Evolutionary conservation across 1,140 invertebrate species (phyloP).

Genomic region (Nautilus pompilius): DNA sequence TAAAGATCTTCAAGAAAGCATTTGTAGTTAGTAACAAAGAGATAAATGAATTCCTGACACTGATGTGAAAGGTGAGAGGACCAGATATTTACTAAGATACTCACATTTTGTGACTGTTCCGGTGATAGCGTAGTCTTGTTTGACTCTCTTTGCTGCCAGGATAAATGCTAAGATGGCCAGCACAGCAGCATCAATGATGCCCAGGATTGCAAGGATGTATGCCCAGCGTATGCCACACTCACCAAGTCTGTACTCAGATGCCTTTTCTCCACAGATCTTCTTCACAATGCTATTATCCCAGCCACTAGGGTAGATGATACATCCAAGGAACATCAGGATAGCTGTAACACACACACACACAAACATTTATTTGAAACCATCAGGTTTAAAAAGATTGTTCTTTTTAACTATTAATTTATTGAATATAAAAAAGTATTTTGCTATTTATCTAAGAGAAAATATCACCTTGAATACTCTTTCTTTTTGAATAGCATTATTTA

Average conservation of each 20-base stretch:
- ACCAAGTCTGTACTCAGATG: constrained; percentile 73
- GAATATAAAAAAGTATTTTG: no score
- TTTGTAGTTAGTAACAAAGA: neutral
- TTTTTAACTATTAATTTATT: no score
- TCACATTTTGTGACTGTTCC: constrained; percentile 47
- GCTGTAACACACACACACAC: constrained; percentile 33
- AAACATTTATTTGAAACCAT: no score
- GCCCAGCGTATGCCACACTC: constrained; percentile 92
- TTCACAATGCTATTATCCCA: constrained; percentile 82
- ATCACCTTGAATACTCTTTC: no score
- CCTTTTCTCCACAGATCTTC: constrained; percentile 76
- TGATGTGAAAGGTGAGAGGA: neutral
- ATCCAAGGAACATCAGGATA: constrained; percentile 63
- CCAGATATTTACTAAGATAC: constrained; percentile 7
- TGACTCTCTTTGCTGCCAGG: constrained; percentile 68
- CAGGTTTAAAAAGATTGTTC: no score
- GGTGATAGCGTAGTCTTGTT: constrained; percentile 34
- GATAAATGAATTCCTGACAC: neutral
- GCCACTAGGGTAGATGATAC: constrained; percentile 82
- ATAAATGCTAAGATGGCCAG: constrained; percentile 90
- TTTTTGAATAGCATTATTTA: no score
- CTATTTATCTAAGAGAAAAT: no score
- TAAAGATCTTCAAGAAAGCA: neutral
- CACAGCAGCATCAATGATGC: constrained; percentile 84
- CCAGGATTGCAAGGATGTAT: constrained; percentile 89